Evolutionary conservation across 2,888 invertebrate species (phyloP), one percentile per base, ranked within the genome.

Genomic region (Trachelus tabidus): DNA sequence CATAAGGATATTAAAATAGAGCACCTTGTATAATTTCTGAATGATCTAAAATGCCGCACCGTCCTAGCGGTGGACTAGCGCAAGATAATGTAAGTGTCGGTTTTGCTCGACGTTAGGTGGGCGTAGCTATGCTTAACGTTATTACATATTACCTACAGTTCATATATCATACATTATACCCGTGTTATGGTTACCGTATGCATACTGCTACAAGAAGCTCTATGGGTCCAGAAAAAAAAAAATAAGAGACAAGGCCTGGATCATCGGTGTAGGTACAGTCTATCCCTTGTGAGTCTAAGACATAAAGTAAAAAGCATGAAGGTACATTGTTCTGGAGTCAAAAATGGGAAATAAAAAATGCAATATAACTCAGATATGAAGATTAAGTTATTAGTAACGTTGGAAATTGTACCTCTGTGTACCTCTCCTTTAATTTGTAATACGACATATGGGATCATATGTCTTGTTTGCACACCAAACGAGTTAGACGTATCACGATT

Each of bases 121-220:
- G 87, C 85, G 82, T 81, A 81, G 82, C 82, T 80, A 81, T 81
- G 81, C 83, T 83, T 81, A 83, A 84, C 85, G 82, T 85, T 86
- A 85, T 86, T 85, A 85, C 85, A 85, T 82, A 86, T 86, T 85
- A 83, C 85, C 84, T 82, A 79, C 81, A 86, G 83, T 85, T 84
- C 85, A 85, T 87, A 84, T 83, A 83, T 86, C 84, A 85, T 84
- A 81, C 81, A 77, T 84, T 85, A 80, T 78, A 79, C 79, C 40
- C 78, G 75, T 75, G 75, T 75, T 69, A 37, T 34, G 40, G 40
- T 40, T 40, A 40, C 73, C 40, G 78, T 76, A 81, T 80, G 76
- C 40, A 33, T 71, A 33, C 33, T 71, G 12, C 71, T 15, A 33
- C 71, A 33, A n/a, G 33, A 71, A 71, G 31, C 40, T 40, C 40